Base-by-base conservation (phyloP, 1,140 invertebrate genomes). In the Gonatopus flavifemur region DNA sequence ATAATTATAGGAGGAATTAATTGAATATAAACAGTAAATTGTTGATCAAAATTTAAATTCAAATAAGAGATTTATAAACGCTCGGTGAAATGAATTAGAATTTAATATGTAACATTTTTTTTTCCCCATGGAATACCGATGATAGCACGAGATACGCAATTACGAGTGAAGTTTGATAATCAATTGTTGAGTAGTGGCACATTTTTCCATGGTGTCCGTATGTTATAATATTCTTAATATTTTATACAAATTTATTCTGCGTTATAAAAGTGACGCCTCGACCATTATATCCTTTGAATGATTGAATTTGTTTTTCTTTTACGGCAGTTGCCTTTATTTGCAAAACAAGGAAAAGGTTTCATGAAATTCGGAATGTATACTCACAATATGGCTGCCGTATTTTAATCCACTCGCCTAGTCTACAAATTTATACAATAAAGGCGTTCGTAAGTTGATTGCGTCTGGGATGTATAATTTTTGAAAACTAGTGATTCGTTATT, bases 221-320 rank as follows among this genome's bases (percentile, higher is more conserved):
- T 57, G 43, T 61, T 57, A 57, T 50, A 60, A 54, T 62, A 58
- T 60, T 61, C 58, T 57, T 53, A 61, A 61, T 59, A 52, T 62
- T 62, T 62, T 62, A 56, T 62, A 62, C 59, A 60, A 52, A 47
- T 39, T 33, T 54, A 45, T 52, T 52, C 33, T 52, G 25, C 48
- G 49, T 51, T 56, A 52, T 56, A 42, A 25, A 39, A 51, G 50
- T 15, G 36, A 46, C 44, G 51, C 51, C 49, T 49, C 45, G 24
- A 39, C 45, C 52, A 51, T 18, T 50, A 28, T 51, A 52, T 58
- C 44, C 48, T 47, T 38, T 49, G 28, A 50, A 55, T n/a, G n/a
- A 51, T 25, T 42, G 32, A 43, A 19, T 30, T 30, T 45, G 31
- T 41, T 30, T 19, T 45, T 45, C 36, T 41, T 30, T 19, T 45